Conservation (phyloP, 2,113 vertebrate species). For the Raja brachyura region DNA sequence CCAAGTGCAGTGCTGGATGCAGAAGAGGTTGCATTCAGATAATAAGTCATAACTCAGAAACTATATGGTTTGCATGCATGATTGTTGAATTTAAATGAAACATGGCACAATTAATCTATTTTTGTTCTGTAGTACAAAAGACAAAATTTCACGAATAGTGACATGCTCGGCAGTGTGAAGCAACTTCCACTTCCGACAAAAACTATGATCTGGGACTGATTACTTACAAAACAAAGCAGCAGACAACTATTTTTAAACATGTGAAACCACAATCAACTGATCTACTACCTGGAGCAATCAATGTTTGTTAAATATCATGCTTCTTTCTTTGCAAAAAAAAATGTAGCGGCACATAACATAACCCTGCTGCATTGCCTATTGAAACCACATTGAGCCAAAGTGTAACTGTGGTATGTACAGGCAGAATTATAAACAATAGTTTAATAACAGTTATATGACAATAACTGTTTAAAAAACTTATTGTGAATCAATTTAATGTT, state of each 20-base stretch:
- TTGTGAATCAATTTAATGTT: conserved; percentile 93
- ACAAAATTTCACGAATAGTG: conserved; percentile 30
- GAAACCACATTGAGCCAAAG: conserved; percentile 49
- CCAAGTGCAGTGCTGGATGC: conserved; percentile 28
- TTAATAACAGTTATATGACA: conserved; percentile 48
- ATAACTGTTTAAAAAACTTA: conserved; percentile 71
- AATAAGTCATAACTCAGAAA: neutral
- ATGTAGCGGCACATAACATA: conserved; percentile 47
- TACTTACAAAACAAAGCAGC: conserved; percentile 32
- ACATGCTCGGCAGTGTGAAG: conserved; percentile 30
- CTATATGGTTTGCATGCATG: conserved; percentile 12
- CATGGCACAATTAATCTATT: conserved; percentile 33
- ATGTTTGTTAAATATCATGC: conserved; percentile 4
- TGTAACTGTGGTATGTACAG: conserved; percentile 44
- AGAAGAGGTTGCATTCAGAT: conserved; percentile 28
- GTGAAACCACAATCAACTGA: conserved; percentile 37
- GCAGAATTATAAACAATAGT: conserved; percentile 43
- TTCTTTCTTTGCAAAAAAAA: conserved; percentile 35
- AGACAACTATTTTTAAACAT: conserved; percentile 28
- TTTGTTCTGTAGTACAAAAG: conserved; percentile 29
- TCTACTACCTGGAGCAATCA: conserved; percentile 33
- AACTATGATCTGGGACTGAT: conserved; percentile 19
- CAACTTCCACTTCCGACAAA: conserved; percentile 18
- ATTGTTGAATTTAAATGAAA: conserved; percentile 29
- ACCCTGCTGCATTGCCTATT: conserved; percentile 65